Percentiles rank a stretch among this genome's conserved stretches.
phyloP scores from a whole-genome alignment of 2,113 vertebrate genomes.

The Dromas ardeola region DNA sequence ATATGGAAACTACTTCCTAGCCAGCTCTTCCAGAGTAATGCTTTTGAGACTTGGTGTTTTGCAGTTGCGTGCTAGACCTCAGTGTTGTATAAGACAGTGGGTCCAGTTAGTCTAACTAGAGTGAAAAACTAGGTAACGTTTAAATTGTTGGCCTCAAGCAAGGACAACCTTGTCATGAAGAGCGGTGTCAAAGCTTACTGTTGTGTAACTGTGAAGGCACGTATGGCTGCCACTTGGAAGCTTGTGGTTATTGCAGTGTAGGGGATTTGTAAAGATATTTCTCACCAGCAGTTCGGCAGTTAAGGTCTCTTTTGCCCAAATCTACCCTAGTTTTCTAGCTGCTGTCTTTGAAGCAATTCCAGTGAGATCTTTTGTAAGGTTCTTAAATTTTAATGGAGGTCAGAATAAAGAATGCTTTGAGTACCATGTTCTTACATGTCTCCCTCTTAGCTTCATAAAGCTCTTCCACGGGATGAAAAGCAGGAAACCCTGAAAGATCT shows the following conservation, averaged over 20 bases:
- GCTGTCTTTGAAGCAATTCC: neutral
- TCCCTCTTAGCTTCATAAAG: neutral
- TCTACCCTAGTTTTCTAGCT: neutral
- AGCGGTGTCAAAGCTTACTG: accelerated
- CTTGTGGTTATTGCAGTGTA: neutral
- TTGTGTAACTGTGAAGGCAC: neutral
- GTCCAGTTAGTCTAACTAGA: neutral
- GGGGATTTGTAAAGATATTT: neutral
- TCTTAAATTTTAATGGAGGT: neutral
- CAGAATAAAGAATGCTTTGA: neutral
- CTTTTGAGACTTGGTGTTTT: neutral
- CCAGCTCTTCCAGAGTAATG: neutral
- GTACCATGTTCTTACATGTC: neutral
- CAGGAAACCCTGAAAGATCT: neutral
- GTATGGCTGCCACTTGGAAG: neutral
- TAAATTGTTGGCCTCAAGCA: neutral
- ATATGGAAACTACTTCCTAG: neutral
- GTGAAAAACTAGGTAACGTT: neutral
- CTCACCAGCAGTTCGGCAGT: neutral
- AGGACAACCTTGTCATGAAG: neutral
- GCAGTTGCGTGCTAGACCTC: neutral
- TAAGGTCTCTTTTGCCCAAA: neutral
- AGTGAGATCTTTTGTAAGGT: neutral
- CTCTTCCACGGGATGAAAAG: neutral
- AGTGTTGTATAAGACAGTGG: neutral